Conservation (phyloP, 1,140 invertebrate species). For the Trichonephila clavipes region DNA sequence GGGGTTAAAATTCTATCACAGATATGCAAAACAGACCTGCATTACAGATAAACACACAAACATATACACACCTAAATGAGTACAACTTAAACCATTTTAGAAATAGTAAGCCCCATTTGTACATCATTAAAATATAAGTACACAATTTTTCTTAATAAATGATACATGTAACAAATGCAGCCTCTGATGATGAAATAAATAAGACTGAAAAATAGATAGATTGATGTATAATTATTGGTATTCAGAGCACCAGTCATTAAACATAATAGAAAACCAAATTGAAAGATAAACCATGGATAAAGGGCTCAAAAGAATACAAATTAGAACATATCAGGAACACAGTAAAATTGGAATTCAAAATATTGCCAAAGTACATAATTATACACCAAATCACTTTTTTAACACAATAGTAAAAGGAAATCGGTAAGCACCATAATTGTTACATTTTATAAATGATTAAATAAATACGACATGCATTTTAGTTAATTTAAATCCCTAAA, state of each 20-base stretch:
- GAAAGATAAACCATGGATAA: too few species aligned
- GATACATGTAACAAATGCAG: constrained; percentile 57
- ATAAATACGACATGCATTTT: too few species aligned
- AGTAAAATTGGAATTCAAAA: too few species aligned
- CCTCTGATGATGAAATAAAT: constrained; percentile 67
- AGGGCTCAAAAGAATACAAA: too few species aligned
- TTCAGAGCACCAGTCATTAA: constrained; percentile 12
- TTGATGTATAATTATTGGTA: constrained; percentile 25
- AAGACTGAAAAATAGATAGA: constrained; percentile 53
- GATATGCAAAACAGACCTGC: constrained; percentile 69
- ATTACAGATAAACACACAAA: constrained; percentile 47
- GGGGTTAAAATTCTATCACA: constrained; percentile 63
- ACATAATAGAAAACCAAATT: too few species aligned
- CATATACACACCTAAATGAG: constrained; percentile 44
- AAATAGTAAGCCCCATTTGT: constrained; percentile 35
- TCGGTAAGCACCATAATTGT: too few species aligned
- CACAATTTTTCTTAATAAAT: constrained; percentile 43
- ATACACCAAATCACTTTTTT: too few species aligned
- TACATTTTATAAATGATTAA: too few species aligned
- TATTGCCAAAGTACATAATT: too few species aligned
- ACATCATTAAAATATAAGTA: constrained; percentile 56
- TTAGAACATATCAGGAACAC: too few species aligned
- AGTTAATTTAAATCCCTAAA: too few species aligned
- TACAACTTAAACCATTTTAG: constrained; percentile 29
- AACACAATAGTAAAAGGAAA: too few species aligned